Conservation (phyloP, 2,113 vertebrate genomes). For the Dipodomys spectabilis region DNA sequence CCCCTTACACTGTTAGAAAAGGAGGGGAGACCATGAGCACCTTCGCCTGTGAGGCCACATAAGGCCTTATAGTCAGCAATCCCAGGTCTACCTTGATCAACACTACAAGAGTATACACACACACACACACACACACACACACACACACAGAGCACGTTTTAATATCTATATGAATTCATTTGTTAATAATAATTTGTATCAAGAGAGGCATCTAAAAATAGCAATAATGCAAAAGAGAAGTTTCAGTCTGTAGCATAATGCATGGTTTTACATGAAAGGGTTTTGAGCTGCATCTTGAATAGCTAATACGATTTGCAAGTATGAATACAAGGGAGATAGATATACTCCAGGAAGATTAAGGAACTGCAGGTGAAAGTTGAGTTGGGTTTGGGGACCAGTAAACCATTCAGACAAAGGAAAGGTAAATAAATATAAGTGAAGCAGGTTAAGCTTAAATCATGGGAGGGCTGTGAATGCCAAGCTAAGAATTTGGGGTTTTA, state of each 20-base stretch:
- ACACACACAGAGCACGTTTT: too few species aligned
- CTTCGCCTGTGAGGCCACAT: background rate
- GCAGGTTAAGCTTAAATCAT: background rate
- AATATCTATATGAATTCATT: background rate
- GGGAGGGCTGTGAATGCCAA: background rate
- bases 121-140: background rate
- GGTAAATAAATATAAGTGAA: background rate
- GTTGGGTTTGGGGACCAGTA: background rate
- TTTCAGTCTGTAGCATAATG: background rate
- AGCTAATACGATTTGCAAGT: background rate
- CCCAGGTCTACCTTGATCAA: background rate
- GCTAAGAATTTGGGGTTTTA: background rate
- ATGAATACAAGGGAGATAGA: background rate
- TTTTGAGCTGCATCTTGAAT: background rate
- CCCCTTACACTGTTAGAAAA: background rate
- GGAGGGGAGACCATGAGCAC: background rate
- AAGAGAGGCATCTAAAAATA: background rate
- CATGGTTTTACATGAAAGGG: background rate
- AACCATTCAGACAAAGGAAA: background rate
- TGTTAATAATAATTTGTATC: background rate
- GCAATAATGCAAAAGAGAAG: background rate
- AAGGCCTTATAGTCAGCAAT: background rate
- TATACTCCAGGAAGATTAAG: background rate
- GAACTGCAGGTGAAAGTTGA: background rate
- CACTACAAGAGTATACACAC: background rate